Evolutionary conservation across 2,113 vertebrate genomes (phyloP).

Genomic region (Neogale vison): DNA sequence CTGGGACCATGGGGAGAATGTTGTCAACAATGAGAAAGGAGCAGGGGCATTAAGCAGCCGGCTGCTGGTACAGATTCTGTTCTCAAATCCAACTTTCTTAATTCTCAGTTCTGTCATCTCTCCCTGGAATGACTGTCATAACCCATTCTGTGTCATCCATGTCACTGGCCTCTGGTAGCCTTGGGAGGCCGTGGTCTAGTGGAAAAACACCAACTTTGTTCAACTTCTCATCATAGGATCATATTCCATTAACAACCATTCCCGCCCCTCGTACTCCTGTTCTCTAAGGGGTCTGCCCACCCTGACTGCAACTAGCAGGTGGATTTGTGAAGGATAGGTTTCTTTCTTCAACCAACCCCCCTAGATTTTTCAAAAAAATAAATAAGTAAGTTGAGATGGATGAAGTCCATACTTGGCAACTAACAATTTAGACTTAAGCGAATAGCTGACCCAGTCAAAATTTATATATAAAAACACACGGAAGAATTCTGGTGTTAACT

Average conservation of each 20-base stretch:
- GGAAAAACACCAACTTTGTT: not conserved
- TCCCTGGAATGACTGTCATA: not conserved
- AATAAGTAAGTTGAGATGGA: not conserved
- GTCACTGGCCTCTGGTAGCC: fast-evolving
- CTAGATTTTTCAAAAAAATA: not conserved
- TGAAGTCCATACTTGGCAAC: not conserved
- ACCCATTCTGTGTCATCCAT: too few species aligned
- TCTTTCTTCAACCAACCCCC: not conserved
- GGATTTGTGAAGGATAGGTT: not conserved
- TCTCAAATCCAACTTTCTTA: not conserved
- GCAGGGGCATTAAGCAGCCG: not conserved
- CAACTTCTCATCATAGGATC: not conserved
- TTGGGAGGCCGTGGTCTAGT: not conserved
- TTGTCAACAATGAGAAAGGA: not conserved
- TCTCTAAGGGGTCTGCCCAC: not conserved
- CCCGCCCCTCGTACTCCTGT: not conserved
- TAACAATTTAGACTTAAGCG: not conserved
- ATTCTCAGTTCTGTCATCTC: too few species aligned
- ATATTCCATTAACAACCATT: not conserved
- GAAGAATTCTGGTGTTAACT: not conserved
- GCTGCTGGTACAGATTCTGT: not conserved
- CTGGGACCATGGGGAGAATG: not conserved
- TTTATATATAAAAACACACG: not conserved
- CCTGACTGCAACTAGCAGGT: not conserved
- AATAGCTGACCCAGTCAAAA: not conserved